These are phyloP conservation scores for Eledona agricola DNA, from an alignment of 2,888 invertebrate species.

Conservation along the genomic window DNA sequence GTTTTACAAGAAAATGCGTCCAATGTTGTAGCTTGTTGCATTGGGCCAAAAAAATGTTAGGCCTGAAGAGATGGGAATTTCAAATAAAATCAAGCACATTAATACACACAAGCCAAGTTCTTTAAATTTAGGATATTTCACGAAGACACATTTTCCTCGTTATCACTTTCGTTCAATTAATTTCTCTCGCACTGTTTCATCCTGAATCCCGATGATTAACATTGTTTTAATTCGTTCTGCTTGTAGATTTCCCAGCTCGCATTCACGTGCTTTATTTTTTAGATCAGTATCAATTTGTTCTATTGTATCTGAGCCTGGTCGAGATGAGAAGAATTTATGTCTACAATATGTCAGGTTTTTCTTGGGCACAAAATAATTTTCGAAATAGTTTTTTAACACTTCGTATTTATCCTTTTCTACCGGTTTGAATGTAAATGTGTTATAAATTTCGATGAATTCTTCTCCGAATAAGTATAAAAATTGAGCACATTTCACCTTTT, in stretches of 20 bases:
- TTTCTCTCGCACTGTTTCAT: slow-evolving; percentile 24
- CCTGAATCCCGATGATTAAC: slow-evolving; percentile 23
- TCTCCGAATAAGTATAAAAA: slow-evolving; percentile 42
- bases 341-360: slow-evolving; percentile 19
- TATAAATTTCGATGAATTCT: slow-evolving; percentile 42
- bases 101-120: no score
- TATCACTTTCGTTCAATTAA: slow-evolving; percentile 25
- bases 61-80: no score
- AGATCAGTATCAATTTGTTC: slow-evolving; percentile 26
- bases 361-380: slow-evolving; percentile 22
- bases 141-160: no score
- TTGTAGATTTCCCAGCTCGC: slow-evolving; percentile 21
- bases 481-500: slow-evolving; percentile 32
- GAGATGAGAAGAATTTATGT: slow-evolving; percentile 19
- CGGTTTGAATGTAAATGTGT: slow-evolving; percentile 41
- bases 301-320: slow-evolving; percentile 14
- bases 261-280: slow-evolving; percentile 23
- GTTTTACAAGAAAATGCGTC: no score
- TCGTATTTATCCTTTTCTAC: slow-evolving; percentile 38
- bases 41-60: no score
- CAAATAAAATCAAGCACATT: no score
- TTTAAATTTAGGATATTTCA: no score
- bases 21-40: no score
- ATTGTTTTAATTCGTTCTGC: slow-evolving; percentile 23
- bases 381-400: slow-evolving; percentile 27